Base-by-base conservation (phyloP, 2,797 vertebrate species). In the Semaprochilodus insignis region DNA sequence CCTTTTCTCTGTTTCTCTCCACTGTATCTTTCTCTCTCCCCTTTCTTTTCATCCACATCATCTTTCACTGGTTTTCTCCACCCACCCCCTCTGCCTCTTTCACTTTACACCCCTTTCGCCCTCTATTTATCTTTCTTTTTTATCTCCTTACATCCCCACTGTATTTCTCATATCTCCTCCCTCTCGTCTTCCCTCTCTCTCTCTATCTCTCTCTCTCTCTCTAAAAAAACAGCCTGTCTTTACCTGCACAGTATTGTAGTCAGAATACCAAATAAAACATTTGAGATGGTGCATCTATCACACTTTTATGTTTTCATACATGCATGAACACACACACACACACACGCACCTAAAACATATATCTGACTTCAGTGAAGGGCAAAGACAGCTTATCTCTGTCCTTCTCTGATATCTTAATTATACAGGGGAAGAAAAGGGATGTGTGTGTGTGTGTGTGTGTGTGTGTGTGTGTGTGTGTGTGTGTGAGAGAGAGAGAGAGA, bases 211-310 rank as follows among this genome's bases (percentile, higher is more conserved):
- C 15, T 62, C 25, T 16, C 60, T 1, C 25, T 62, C n/a, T 23
- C 25, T 4, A 13, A 65, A 27, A 65, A 51, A 25, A 67, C 63
- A 79, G 36, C 15, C 34, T 16, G n/a, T 36, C 40, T 69, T 67
- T 63, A 52, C 73, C 66, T 69, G 48, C 17, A 8, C 69, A 73
- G 36, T n/a, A 48, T 51, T 67, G 72, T 59, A 27, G 76, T 72
- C 67, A 67, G 55, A 65, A 77, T 21, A 19, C 48, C n/a, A 40
- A 74, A 21, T 55, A 73, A 78, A 83, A 66, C 59, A 63, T 71
- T 55, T 14, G 70, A 25, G 54, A 62, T 44, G 69, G 19, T 17
- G 6, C 34, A 59, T 74, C 51, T 78, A 51, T 62, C 57, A 34
- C 44, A 36, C 55, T 55, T 16, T n/a, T 6, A n/a, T 66, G 4